Evolutionary conservation across 2,888 invertebrate species (phyloP), one percentile per base, ranked within the genome.

Genomic region (Hydraecia micacea): DNA sequence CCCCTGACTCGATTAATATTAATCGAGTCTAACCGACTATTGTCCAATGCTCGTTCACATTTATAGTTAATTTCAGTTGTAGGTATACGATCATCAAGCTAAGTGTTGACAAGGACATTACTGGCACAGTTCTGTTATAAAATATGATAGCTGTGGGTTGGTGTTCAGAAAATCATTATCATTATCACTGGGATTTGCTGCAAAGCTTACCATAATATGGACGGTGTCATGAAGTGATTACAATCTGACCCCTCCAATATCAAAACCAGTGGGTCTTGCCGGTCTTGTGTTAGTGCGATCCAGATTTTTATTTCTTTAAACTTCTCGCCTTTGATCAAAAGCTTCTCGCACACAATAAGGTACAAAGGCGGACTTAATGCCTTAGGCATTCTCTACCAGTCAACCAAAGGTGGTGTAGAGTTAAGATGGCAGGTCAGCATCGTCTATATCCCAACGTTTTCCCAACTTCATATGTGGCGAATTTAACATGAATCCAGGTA

Each of bases 81-180:
- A 83, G 83, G 80, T 86, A 78, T 74, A 73, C 65, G 58, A 78
- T 80, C 85, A 76, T 83, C 67, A 63, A 75, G 76, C 39, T 73
- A 76, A 76, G 81, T 79, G 87, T 73, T 81, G 79, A 77, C 87
- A 85, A 87, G 87, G 85, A 83, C 82, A 72, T 74, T 32, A 77
- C 70, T 60, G 62, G 39, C 63, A 62, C 39, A 13, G 75, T 71
- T 71, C 25, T 75, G 55, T 73, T 79, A 60, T 73, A 74, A 70
- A 74, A 62, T 77, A 81, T 75, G 36, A 66, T 60, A 15, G 49
- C n/a, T 39, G 72, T 67, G 65, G 60, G 66, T 60, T 32, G 52
- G 46, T 63, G 36, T 75, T 73, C 36, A 36, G 58, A 74, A 80
- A 68, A 67, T 58, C 67, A 80, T 74, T 63, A 73, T 55, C 73